Percentiles rank a stretch among this genome's conserved stretches.
phyloP scores from a whole-genome alignment of 2,797 vertebrate species.

The Hydrophis major region DNA sequence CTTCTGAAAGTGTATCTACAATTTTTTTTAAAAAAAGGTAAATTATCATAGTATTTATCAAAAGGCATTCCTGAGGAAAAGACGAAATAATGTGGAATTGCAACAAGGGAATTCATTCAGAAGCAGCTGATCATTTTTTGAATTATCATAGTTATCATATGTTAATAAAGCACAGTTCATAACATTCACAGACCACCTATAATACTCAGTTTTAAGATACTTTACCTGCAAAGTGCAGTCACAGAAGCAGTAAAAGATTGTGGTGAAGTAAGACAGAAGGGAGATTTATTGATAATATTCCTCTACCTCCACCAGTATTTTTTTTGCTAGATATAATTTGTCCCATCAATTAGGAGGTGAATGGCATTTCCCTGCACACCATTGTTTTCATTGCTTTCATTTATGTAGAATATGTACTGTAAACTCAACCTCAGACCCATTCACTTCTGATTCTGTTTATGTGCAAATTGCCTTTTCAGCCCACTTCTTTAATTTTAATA shows the following conservation, averaged over 20 bases:
- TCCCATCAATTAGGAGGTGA: background rate
- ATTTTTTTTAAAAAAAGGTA: conserved; percentile 47
- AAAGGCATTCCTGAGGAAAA: conserved; percentile 50
- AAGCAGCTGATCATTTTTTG: background rate
- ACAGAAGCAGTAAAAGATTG: background rate
- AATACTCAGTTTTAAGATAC: background rate
- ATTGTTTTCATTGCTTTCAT: background rate
- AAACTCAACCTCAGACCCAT: background rate
- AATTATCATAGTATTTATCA: conserved; percentile 37
- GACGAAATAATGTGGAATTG: conserved; percentile 13
- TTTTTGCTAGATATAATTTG: background rate
- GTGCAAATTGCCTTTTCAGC: background rate
- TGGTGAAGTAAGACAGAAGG: background rate
- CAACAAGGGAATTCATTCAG: background rate
- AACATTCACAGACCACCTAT: background rate
- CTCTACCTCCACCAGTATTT: background rate
- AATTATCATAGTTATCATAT: conserved; percentile 22
- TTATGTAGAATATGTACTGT: background rate
- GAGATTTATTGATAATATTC: background rate
- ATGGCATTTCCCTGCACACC: background rate
- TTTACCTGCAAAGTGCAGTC: background rate
- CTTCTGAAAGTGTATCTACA: conserved; percentile 57
- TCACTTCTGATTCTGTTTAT: background rate
- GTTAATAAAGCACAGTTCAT: background rate
- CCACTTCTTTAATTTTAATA: background rate